Percentiles rank a stretch among this genome's conserved stretches.
Evolutionary conservation across 2,888 invertebrate species (phyloP).

Genomic region (Spodoptera picta): DNA sequence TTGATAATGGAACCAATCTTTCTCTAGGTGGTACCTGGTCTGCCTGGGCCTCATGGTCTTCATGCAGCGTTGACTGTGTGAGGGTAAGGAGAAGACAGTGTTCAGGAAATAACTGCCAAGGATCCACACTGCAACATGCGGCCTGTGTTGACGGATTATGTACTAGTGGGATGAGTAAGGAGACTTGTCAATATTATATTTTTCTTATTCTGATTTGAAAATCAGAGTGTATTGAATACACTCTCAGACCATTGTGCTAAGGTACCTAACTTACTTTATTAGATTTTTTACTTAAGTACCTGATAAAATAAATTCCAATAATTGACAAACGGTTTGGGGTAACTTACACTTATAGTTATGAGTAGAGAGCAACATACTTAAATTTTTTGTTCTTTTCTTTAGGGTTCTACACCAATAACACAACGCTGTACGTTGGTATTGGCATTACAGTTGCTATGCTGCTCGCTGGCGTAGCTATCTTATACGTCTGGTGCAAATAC

Average conservation of each 20-base stretch:
- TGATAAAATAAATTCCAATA: no score
- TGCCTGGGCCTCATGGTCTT: slow-evolving; percentile 78
- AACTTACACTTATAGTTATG: no score
- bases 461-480: slow-evolving; percentile 71
- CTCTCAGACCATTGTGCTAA: no score
- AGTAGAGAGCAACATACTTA: no score
- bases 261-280: no score
- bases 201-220: no score
- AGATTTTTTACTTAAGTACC: no score
- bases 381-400: slow-evolving; percentile 2
- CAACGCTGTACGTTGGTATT: slow-evolving; percentile 78
- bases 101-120: slow-evolving; percentile 71
- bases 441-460: slow-evolving; percentile 80
- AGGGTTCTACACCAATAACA: slow-evolving; percentile 76
- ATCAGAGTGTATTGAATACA: no score
- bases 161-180: slow-evolving; percentile 73
- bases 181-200: background rate
- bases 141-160: slow-evolving; percentile 81
- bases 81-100: slow-evolving; percentile 76
- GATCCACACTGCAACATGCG: slow-evolving; percentile 79
- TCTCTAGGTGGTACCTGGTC: slow-evolving; percentile 75
- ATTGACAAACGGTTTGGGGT: no score
- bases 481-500: slow-evolving; percentile 81
- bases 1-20: no score
- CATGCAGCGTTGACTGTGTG: slow-evolving; percentile 79